A percentile compares a stretch with the other conserved stretches of the same genome.
Conservation (phyloP, 2,797 vertebrate genomes). For the Coracias cyanogaster region DNA sequence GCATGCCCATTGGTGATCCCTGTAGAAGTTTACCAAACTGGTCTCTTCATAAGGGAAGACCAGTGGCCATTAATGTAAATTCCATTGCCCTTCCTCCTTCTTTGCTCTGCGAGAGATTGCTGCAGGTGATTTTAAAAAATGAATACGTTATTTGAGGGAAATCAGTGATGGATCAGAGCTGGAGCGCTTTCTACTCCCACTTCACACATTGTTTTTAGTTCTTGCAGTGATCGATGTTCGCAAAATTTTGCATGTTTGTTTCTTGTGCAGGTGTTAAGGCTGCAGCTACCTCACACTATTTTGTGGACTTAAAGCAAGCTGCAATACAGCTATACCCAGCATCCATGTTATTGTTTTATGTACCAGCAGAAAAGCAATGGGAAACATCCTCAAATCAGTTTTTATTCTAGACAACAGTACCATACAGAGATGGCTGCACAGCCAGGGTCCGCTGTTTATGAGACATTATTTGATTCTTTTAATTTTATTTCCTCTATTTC, state of each 20-base stretch:
- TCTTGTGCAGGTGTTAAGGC: not conserved
- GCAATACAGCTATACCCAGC: not conserved
- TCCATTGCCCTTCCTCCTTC: not conserved
- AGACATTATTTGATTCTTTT: not conserved
- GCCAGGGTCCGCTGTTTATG: not conserved
- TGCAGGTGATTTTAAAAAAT: not conserved
- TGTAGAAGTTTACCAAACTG: not conserved
- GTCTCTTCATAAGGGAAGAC: not conserved
- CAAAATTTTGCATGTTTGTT: not conserved
- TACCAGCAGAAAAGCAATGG: not conserved
- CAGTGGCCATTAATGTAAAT: not conserved
- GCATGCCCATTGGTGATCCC: not conserved
- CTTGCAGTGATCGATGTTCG: not conserved
- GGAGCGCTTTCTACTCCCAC: not conserved
- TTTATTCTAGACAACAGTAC: not conserved
- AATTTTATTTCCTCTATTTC: slow-evolving; percentile 16
- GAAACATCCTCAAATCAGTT: not conserved
- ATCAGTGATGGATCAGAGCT: not conserved
- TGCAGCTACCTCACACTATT: not conserved
- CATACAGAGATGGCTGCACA: not conserved
- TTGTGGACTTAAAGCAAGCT: not conserved
- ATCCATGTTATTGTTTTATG: not conserved
- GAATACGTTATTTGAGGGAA: not conserved
- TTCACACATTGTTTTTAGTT: not conserved
- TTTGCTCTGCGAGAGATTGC: not conserved